Base-by-base conservation (phyloP, 2,113 vertebrate genomes). In the Promerops cafer region DNA sequence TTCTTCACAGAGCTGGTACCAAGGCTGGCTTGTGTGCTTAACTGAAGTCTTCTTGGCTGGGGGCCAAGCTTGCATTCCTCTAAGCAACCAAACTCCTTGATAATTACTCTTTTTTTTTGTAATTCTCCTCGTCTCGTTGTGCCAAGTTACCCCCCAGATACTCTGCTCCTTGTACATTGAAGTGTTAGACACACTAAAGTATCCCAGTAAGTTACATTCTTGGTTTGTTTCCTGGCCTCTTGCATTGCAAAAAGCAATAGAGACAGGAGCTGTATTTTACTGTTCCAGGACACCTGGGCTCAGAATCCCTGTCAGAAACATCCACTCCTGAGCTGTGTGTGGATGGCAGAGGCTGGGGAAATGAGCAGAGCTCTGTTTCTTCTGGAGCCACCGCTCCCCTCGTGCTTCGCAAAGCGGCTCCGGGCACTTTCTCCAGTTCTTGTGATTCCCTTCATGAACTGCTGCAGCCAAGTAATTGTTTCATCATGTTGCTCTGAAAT, bases 381-480 rank as follows among this genome's bases (percentile, higher is more conserved):
- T 87, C 85, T 24, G 39, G n/a, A 20, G 26, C 84, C 59, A 21
- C 69, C 9, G 59, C 64, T 31, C 76, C 77, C 78, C 82, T 59
- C 16, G 72, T 13, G 85, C 83, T 52, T 27, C 35, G 11, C 82
- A 13, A n/a, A 75, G 44, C 49, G 5, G 95, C 95, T 97, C 79
- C 90, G 10, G 94, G 93, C 94, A 95, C 90, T 95, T 96, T 95
- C 96, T 75, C 95, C 37, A 15, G 18, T 86, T 60, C 91, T 90
- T 96, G 79, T 83, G 81, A 95, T 94, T 94, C 96, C 90, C 95
- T 95, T 96, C 89, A 93, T 93, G 78, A 86, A 81, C 90, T 86
- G 86, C 89, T 97, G 90, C 95, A 97, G 96, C 96, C 96, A 95
- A 96, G 92, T 90, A 96, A 96, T 97, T 96, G 94, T 97, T 97